These are phyloP conservation scores for Scaptomyza flava DNA, from an alignment of 2,888 invertebrate species.

Conservation along the genomic window DNA sequence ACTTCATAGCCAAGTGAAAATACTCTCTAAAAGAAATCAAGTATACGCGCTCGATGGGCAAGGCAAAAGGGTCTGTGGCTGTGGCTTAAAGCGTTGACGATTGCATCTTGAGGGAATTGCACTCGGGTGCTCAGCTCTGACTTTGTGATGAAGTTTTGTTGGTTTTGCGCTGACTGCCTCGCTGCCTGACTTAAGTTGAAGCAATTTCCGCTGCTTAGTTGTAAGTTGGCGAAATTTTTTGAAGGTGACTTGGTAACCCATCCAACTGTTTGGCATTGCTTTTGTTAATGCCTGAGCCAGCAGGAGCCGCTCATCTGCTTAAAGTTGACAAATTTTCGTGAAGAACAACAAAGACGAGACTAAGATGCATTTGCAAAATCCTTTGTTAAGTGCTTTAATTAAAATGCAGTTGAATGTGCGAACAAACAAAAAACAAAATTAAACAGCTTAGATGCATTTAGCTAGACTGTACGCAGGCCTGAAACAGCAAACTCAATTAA, in stretches of 20 bases:
- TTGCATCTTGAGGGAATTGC: conserved; percentile 54
- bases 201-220: conserved; percentile 49
- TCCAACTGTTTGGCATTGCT: conserved; percentile 16
- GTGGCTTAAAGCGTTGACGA: conserved; percentile 33
- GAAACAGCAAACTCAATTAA: background rate
- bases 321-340: conserved; percentile 53
- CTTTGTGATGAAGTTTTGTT: conserved; percentile 55
- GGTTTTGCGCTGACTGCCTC: conserved; percentile 26
- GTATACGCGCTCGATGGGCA: conserved; percentile 1
- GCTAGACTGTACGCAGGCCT: background rate
- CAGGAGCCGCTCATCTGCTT: conserved; percentile 26
- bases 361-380: conserved; percentile 41
- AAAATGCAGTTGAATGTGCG: conserved; percentile 17
- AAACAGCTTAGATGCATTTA: background rate
- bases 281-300: conserved; percentile 16
- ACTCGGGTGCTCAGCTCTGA: conserved; percentile 38
- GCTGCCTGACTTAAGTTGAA: conserved; percentile 34
- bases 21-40: conserved; percentile 28
- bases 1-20: conserved; percentile 18
- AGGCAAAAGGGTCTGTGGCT: conserved; percentile 15
- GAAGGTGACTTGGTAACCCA: conserved; percentile 2
- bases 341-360: conserved; percentile 28
- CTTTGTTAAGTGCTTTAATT: conserved; percentile 43
- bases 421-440: background rate
- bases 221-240: conserved; percentile 30